Base-by-base conservation (phyloP, 2,113 vertebrate genomes). In the Plecotus auritus region DNA sequence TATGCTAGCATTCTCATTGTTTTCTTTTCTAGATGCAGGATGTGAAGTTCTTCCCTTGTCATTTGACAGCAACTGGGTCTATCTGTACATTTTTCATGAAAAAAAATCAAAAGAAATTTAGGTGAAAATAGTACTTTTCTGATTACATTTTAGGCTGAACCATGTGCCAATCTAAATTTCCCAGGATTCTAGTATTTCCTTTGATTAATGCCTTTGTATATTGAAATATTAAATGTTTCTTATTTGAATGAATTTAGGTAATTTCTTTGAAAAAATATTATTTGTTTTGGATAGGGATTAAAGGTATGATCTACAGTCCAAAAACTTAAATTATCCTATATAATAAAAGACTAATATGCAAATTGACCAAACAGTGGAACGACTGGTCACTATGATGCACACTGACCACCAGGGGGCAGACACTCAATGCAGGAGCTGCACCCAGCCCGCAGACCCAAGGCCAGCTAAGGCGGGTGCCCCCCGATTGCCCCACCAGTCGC, bases 171-270 rank as follows among this genome's bases (percentile, higher is more conserved):
- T 66, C 7, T 51, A 61, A 89, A 89, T 51, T 49, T 51, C 11
- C 32, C 20, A 80, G 42, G 26, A 87, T 90, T 90, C 47, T 85
- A 81, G 10, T 20, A 78, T 87, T 80, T 90, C 59, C 30, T 90
- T 87, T 83, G 59, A 83, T 92, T 67, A 32, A 45, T 78, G 4
- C 26, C 78, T 88, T 88, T 95, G 85, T 10, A 54, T 92, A 80
- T 11, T 45, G 42, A 89, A 80, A n/a, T 90, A 78, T 47, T 74
- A 74, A 86, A 70, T 83, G 7, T 30, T 90, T 9, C n/a, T 90
- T 91, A 83, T 67, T 85, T 64, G 35, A 80, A 47, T 69, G 56
- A 23, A 87, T 95, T 95, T 92, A 87, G 69, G 83, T 72, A 54
- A 69, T 92, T 95, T 89, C 51, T 73, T 94, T n/a, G 9, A 59